Evolutionary conservation across 2,888 invertebrate species (phyloP).

Genomic region (Andrena flavipes): DNA sequence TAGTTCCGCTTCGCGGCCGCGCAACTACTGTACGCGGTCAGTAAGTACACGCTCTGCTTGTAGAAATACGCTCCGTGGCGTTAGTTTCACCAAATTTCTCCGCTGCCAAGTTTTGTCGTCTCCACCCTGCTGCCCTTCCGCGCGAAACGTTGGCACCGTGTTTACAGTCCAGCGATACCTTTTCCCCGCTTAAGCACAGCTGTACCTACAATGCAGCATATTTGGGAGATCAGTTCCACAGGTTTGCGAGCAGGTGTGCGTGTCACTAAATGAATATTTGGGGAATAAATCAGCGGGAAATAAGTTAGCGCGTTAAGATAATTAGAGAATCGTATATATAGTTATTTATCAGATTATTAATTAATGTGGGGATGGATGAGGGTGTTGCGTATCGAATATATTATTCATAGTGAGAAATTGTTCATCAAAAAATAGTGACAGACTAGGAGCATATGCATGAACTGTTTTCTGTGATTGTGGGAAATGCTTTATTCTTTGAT

Average conservation of each 20-base stretch:
- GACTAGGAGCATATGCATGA: no score
- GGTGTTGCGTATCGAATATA: no score
- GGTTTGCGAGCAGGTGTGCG: not conserved
- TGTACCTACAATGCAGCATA: not conserved
- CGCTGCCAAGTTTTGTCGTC: constrained; percentile 46
- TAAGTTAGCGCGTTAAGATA: no score
- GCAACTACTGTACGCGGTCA: constrained; percentile 60
- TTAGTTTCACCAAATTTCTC: constrained; percentile 59
- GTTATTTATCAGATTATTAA: no score
- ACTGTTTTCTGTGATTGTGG: no score
- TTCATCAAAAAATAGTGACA: no score
- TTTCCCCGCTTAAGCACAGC: not conserved
- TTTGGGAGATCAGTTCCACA: not conserved
- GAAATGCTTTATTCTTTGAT: no score
- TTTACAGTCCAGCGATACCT: constrained; percentile 27
- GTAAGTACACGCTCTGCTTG: constrained; percentile 39
- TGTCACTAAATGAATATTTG: no score
- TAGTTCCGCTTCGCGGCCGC: constrained; percentile 47
- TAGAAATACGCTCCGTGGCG: constrained; percentile 30
- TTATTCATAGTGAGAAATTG: no score
- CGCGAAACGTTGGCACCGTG: constrained; percentile 1
- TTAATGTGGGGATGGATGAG: no score
- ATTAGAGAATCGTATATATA: no score
- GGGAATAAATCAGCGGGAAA: no score
- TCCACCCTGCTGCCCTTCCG: not conserved